Conservation (phyloP, 2,888 invertebrate genomes). For the Nineta flava region DNA sequence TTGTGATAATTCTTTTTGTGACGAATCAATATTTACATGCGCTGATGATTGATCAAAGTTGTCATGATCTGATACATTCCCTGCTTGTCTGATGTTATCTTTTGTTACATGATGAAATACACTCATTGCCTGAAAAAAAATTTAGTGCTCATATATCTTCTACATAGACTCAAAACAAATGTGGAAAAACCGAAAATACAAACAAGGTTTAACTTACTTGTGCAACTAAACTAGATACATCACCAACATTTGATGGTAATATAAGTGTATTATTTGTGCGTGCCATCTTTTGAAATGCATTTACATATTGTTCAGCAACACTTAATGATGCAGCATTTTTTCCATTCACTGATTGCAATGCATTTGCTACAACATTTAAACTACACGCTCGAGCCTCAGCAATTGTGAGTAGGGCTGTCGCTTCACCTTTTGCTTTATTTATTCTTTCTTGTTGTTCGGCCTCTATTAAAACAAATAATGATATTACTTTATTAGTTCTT, state of each 20-base stretch:
- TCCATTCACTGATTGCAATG: slow-evolving; percentile 42
- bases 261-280: slow-evolving; percentile 88
- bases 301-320: slow-evolving; percentile 91
- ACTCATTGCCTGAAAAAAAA: not conserved
- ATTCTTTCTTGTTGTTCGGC: slow-evolving; percentile 89
- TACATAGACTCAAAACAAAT: too few relatives aligned
- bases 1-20: too few relatives aligned
- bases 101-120: not conserved
- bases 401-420: slow-evolving; percentile 77
- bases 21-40: too few relatives aligned
- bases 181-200: not conserved
- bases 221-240: slow-evolving; percentile 60
- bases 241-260: slow-evolving; percentile 77
- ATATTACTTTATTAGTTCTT: too few relatives aligned
- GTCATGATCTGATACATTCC: too few relatives aligned
- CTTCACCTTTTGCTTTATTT: slow-evolving; percentile 85
- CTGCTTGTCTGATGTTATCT: too few relatives aligned
- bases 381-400: slow-evolving; percentile 83
- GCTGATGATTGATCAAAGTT: too few relatives aligned
- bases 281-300: slow-evolving; percentile 85
- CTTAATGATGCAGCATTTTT: slow-evolving; percentile 80
- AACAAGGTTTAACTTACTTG: slow-evolving; percentile 40
- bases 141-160: too few relatives aligned
- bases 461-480: slow-evolving; percentile 40
- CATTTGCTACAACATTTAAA: slow-evolving; percentile 57